Percentiles rank a stretch among this genome's conserved stretches.
Conservation (phyloP, 2,888 invertebrate species). For the Eristalinus sepulchralis region DNA sequence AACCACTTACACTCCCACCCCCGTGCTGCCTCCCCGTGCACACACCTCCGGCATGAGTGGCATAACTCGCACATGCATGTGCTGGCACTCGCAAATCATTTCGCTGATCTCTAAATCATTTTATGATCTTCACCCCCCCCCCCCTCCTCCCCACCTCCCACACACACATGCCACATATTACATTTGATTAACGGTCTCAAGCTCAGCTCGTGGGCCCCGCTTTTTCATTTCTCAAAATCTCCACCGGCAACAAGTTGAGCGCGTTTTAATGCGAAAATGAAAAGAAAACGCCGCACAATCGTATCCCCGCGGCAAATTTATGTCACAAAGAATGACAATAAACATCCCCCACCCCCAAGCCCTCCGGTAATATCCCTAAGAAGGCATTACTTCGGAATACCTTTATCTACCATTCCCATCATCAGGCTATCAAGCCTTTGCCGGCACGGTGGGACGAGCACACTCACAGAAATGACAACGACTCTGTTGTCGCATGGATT, state of each 20-base stretch:
- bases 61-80: not conserved
- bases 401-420: conserved; percentile 13
- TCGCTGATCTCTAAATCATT: not conserved
- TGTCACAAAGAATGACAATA: not conserved
- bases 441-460: not conserved
- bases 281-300: not conserved
- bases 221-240: not conserved
- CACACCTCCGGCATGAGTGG: not conserved
- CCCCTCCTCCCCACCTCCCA: not conserved
- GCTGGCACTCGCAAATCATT: not conserved
- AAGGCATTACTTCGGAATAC: conserved; percentile 20
- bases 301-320: conserved; percentile 34
- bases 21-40: too few relatives aligned
- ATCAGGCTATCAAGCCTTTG: conserved; percentile 5
- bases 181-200: conserved; percentile 17
- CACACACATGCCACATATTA: conserved; percentile 10
- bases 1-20: not conserved
- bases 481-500: not conserved
- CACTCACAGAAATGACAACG: not conserved
- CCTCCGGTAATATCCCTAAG: conserved; percentile 21
- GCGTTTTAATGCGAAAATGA: conserved; percentile 7
- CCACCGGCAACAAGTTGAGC: conserved; percentile 43
- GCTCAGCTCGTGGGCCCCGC: not conserved
- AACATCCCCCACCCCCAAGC: not conserved
- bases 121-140: not conserved